Evolutionary conservation across 2,888 invertebrate genomes (phyloP), one percentile per base, ranked within the genome.

Genomic region (Saturnia pavonia): DNA sequence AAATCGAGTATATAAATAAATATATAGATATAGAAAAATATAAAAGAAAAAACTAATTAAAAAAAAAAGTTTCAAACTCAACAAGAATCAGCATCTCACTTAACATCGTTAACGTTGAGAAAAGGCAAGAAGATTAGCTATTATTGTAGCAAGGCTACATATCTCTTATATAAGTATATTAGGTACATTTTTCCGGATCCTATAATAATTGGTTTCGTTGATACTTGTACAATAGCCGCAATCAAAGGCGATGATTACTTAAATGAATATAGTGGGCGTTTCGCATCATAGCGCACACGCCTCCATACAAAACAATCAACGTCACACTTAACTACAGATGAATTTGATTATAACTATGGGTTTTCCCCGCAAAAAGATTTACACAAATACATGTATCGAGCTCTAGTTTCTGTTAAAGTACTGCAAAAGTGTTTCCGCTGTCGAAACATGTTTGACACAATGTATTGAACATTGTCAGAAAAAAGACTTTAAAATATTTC

Each of bases 241-340:
- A 91, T 91, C 90, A 91, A 81, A 85, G 85, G 83, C 81, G 83
- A 85, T 89, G 90, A 92, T 89, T 90, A 88, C 83, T 88, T 89
- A 88, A 91, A 92, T 91, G 84, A 88, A 86, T 27, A 60, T 86
- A 76, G 86, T 78, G 84, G 84, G 81, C 87, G 83, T 80, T 80
- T 78, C 76, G 80, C 78, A 75, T 78, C 75, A 76, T 73, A 73
- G 75, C 78, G 83, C 82, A 82, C 89, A 90, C 89, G 88, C 89
- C 89, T 88, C 85, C 85, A 75, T 74, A 75, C 75, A 72, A 80
- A 82, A 75, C 75, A 72, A 80, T 82, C 80, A 82, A 82, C 86
- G 86, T 88, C 87, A 88, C 75, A 71, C 71, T 69, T 45, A 69
- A 70, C 16, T 69, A 68, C 51, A 45, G 12, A n/a, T 16, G 34